Evolutionary conservation across 2,113 vertebrate species (phyloP), one percentile per base, ranked within the genome.

Genomic region (Megaceryle maxima): DNA sequence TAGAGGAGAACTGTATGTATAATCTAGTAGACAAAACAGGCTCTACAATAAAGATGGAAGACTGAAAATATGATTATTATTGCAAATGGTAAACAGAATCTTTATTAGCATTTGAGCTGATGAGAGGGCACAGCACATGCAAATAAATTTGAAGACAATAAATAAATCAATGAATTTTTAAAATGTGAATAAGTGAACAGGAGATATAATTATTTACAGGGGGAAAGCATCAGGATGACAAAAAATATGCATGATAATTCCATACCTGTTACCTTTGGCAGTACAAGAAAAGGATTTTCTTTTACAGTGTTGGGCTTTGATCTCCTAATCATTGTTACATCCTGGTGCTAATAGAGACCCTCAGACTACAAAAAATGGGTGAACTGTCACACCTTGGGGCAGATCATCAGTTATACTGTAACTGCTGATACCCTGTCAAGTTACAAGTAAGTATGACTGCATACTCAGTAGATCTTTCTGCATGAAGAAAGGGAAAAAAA

Each of bases 121-220:
- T 91, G 88, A 90, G 64, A 84, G 13, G 48, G 84, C 46, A 66
- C 13, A 84, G 66, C 48, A 29, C 78, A 91, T 82, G 88, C 55
- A 93, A 96, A 96, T 94, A 94, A 78, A 95, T 89, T 74, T 87
- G 62, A 82, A 95, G 28, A 66, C 62, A 87, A 93, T 95, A 97
- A 96, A 96, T 92, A 96, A 96, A 94, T 56, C 57, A 90, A 64
- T 77, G 95, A 94, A n/a, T 93, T 96, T 91, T 87, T 39, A 0
- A 76, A 93, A 70, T 69, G 91, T 95, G 83, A 96, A 94, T 96
- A 96, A 91, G 6, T 78, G 62, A 94, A 66, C 37, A 94, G 81
- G 62, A 91, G 12, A 73, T 73, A 55, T 57, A 68, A 85, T 93
- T 94, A 93, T 93, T 95, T 96, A 73, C 2, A 21, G 28, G 14